phyloP scores from a whole-genome alignment of 2,888 invertebrate species.

The Poecilobothrus nobilitatus region DNA sequence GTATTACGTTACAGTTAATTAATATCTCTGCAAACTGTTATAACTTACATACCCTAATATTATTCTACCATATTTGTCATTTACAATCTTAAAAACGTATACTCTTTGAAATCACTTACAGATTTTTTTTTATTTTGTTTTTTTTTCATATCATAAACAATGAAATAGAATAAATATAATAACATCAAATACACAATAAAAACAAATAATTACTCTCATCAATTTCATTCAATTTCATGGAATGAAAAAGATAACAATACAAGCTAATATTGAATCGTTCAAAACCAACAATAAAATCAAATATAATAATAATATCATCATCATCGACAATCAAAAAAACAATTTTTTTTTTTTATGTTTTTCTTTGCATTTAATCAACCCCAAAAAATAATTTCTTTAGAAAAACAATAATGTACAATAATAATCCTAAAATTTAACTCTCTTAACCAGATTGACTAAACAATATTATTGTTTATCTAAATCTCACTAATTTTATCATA shows the following conservation, averaged over 20 bases:
- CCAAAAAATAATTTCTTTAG: background rate
- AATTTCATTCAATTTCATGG: background rate
- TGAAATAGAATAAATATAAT: too few species aligned
- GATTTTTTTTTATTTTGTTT: too few species aligned
- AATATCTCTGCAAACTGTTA: too few species aligned
- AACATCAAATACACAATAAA: background rate
- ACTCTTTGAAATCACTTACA: too few species aligned
- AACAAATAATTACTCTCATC: background rate
- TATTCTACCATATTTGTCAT: too few species aligned
- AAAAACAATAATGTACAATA: background rate
- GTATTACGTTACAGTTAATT: too few species aligned
- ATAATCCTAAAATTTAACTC: conserved; percentile 2
- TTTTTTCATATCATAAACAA: too few species aligned
- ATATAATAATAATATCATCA: conserved; percentile 1
- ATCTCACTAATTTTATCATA: conserved; percentile 3
- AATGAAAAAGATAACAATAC: background rate
- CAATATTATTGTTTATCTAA: conserved; percentile 4
- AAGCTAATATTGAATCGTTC: background rate
- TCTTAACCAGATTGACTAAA: conserved; percentile 4
- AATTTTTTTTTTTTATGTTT: too few species aligned
- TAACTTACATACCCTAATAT: too few species aligned
- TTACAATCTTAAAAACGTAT: too few species aligned
- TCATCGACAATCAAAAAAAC: too few species aligned
- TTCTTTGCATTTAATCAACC: background rate
- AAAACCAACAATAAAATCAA: conserved; percentile 4